Evolutionary conservation across 2,888 invertebrate genomes (phyloP), one percentile per base, ranked within the genome.

Genomic region (Amphipyra tragopoginis): DNA sequence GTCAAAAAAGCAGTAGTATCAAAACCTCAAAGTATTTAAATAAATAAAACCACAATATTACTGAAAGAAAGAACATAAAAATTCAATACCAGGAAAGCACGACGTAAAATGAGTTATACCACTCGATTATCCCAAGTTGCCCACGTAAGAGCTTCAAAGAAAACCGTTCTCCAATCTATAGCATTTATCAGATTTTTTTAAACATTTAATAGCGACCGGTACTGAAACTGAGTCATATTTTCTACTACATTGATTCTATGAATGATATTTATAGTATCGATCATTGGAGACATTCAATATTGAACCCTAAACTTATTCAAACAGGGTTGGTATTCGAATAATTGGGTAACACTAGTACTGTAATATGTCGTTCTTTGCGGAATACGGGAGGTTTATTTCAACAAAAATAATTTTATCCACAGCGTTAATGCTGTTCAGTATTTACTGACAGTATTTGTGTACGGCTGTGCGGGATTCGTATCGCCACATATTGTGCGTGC

Each of bases 321-420:
- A 1, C n/a, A 56, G 29, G 50, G 62, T 53, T 14, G 14, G 29
- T 40, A 54, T 54, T 68, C 40, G 11, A 2, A 51, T 47, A 49
- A 13, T 5, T 5, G 8, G 0, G 9, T 40, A 15, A 3, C 21
- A 26, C 2, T 47, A 29, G 21, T n/a, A 29, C 39, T 50, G 44
- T 62, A 62, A 53, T 49, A 71, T 63, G 54, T 63, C 59, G 64
- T 60, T 57, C 58, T 67, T 62, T 55, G 58, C 11, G 47, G 60
- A 68, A 57, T 60, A 60, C 57, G 51, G 53, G 45, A 56, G 69
- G 65, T 76, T 73, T 75, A 73, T 72, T 76, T 65, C 70, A 52
- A 73, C 70, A 76, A 73, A 75, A 75, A 75, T 76, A 73, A 76
- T 76, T 75, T 76, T 65, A 76, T 76, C 38, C 62, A 13, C 15